These are phyloP conservation scores for Rousettus madagascariensis DNA, from an alignment of 2,797 vertebrate genomes.

Conservation along the genomic window DNA sequence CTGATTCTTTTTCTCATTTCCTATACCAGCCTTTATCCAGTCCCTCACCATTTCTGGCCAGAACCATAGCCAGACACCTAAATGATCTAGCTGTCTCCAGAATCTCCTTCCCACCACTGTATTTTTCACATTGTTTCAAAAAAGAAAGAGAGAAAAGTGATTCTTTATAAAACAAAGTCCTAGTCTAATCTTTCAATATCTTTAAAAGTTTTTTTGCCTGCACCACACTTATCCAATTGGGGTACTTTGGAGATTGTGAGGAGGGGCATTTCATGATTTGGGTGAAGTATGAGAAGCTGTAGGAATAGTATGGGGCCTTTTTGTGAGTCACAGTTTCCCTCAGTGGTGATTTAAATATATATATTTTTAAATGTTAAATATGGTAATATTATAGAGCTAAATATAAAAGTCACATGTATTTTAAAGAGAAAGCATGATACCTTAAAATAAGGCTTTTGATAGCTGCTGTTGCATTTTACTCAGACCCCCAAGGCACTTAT, in stretches of 20 bases:
- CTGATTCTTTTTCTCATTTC: not conserved
- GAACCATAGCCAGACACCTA: not conserved
- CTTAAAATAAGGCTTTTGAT: not conserved
- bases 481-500: not conserved
- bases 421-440: constrained; percentile 1
- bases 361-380: not conserved
- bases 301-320: not conserved
- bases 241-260: not conserved
- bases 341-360: not conserved
- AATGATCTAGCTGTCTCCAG: not conserved
- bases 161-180: not conserved
- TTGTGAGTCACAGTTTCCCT: not conserved
- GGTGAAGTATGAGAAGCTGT: not conserved
- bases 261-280: not conserved
- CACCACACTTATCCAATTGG: not conserved
- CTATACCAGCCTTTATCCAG: not conserved
- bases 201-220: not conserved
- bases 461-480: not conserved
- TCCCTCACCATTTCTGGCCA: not conserved
- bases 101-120: not conserved
- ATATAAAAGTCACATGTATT: not conserved
- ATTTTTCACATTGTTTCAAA: not conserved
- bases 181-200: not conserved
- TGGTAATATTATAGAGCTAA: not conserved
- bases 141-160: not conserved